Evolutionary conservation across 2,888 invertebrate species (phyloP), one percentile per base, ranked within the genome.

Genomic region (Pherbina coryleti): DNA sequence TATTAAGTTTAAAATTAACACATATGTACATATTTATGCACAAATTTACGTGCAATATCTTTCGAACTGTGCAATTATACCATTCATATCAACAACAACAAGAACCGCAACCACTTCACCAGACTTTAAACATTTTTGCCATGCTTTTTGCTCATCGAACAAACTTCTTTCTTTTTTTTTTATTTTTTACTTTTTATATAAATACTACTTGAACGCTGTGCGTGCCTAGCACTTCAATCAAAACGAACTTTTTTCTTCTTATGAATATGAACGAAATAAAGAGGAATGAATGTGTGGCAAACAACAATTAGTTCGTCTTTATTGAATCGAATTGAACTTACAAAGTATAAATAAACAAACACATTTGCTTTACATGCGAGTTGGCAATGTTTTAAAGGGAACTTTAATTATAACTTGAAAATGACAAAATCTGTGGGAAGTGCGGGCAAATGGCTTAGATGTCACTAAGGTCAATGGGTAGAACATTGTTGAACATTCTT

Each of bases 151-250:
- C 55, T 55, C 55, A 19, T 55, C 22, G 55, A 19, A 22, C 19
- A 22, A 19, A n/a, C 22, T 19, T 55, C 19, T 64, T 44, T 49
- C 75, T 55, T 53, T 19, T 67, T 53, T 67, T 66, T 44, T 22
- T 22, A 8, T 69, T 14, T 22, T 19, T 74, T 67, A 67, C 75
- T 67, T 75, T 75, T 75, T 66, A 37, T 34, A 34, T 37, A 44
- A 66, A 70, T n/a, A 17, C 25, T 28, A 17, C 17, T 37, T 31
- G 22, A 51, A 5, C 51, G 66, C 17, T 62, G n/a, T 67, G 77
- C 77, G 77, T 77, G 77, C 67, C 77, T 17, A 77, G 77, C 77
- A 77, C 60, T 74, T 77, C 73, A 77, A 77, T 77, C 51, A 66
- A 66, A 55, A 74, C 37, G 67, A 66, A 75, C 67, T 37, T 55